Evolutionary conservation across 2,888 invertebrate species (phyloP).

Genomic region (Troilus luridus): DNA sequence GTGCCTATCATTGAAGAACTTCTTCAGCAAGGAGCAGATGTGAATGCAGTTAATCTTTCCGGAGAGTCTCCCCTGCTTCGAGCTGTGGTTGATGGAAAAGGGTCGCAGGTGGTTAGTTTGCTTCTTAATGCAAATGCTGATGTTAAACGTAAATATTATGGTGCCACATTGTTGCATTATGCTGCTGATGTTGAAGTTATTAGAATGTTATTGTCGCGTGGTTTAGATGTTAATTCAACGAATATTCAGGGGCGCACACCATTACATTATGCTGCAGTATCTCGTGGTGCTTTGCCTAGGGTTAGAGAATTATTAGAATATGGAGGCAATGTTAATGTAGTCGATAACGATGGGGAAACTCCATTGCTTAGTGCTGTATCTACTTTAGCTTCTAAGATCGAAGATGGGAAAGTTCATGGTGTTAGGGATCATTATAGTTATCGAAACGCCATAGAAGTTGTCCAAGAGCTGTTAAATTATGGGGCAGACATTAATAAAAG

Average conservation of each 20-base stretch:
- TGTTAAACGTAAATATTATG: conserved; percentile 17
- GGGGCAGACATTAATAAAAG: not conserved
- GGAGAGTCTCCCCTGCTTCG: not conserved
- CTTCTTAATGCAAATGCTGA: conserved; percentile 5
- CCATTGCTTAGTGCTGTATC: conserved; percentile 10
- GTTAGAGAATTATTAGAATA: not conserved
- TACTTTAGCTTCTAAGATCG: not conserved
- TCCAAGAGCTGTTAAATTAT: conserved; percentile 3
- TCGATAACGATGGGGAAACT: conserved; percentile 4
- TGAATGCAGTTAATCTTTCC: not conserved
- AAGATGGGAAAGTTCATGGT: conserved; percentile 7
- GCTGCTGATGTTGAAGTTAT: conserved; percentile 9
- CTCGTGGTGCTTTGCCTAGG: not conserved
- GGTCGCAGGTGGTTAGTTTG: not conserved
- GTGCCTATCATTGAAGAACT: not conserved
- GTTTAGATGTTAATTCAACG: conserved; percentile 8
- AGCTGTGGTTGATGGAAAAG: conserved; percentile 9
- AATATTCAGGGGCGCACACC: conserved; percentile 9
- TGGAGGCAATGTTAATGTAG: not conserved
- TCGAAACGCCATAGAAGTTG: conserved; percentile 3
- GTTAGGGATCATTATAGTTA: conserved; percentile 10
- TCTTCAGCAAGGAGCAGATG: conserved; percentile 4
- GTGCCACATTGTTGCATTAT: conserved; percentile 4
- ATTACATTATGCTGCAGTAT: conserved; percentile 12
- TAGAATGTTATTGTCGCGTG: not conserved